These are phyloP conservation scores for Cheilosia grossa DNA, from an alignment of 2,888 invertebrate species.

Conservation along the genomic window DNA sequence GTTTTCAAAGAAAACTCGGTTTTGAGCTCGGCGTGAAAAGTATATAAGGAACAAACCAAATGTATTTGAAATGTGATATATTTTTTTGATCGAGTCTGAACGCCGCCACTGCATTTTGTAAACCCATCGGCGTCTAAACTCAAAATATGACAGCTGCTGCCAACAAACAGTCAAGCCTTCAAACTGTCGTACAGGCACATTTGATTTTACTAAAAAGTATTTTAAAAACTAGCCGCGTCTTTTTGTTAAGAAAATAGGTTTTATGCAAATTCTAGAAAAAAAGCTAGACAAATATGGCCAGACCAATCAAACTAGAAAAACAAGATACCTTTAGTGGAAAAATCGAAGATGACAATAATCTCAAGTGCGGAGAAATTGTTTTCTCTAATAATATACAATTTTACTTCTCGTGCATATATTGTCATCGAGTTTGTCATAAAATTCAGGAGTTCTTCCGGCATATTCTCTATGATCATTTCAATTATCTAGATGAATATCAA, in stretches of 20 bases:
- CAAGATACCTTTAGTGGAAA: constrained; percentile 8
- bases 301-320: constrained; percentile 30
- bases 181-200: constrained; percentile 32
- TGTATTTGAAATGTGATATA: too few species aligned
- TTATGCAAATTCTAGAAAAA: background rate
- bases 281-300: constrained; percentile 21
- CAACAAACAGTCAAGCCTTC: constrained; percentile 45
- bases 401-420: constrained; percentile 61
- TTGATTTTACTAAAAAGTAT: constrained; percentile 24
- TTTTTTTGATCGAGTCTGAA: background rate
- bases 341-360: constrained; percentile 47
- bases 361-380: constrained; percentile 64
- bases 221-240: constrained; percentile 41
- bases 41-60: accelerated
- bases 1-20: too few species aligned
- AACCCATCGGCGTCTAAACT: background rate
- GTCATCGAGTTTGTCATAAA: constrained; percentile 43
- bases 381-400: constrained; percentile 65
- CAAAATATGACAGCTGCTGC: constrained; percentile 31
- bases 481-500: constrained; percentile 58
- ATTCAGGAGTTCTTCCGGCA: constrained; percentile 60
- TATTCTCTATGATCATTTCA: constrained; percentile 67
- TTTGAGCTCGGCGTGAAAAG: too few species aligned
- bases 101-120: background rate
- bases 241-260: constrained; percentile 5